Base-by-base conservation (phyloP, 2,113 vertebrate species). In the Nestor notabilis region DNA sequence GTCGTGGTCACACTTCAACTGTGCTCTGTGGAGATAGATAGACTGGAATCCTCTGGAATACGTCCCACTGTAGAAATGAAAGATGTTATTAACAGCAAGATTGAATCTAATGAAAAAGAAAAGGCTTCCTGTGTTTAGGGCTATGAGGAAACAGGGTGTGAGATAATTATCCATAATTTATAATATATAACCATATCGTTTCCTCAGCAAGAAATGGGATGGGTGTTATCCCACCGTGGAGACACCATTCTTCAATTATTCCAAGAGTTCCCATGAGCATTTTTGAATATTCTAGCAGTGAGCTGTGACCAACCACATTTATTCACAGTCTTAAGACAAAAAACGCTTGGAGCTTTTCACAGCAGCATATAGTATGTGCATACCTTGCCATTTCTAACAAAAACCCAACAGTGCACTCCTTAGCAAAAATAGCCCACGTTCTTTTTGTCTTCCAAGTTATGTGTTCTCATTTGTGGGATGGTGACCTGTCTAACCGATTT, bases 111-210 rank as follows among this genome's bases (percentile, higher is more conserved):
- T 64, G 80, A 77, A 82, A 53, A 91, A 96, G 76, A 92, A 91
- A 95, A 91, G 68, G 6, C 68, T 96, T 96, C 87, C 87, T 96
- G 47, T 94, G 81, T 96, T 94, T 91, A 82, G 43, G n/a, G 37
- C 55, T 76, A 37, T 33, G 37, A 85, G 71, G 88, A 92, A 95
- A 86, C 66, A 81, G 89, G 84, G 95, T 95, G 37, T 88, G 87
- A 96, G 77, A 87, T 95, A 94, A 93, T 95, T 94, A 87, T n/a
- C 53, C 37, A 68, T 89, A 83, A 91, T 82, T 96, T 66, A 70
- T 94, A 76, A 53, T 94, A 90, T 87, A 83, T 89, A 72, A 83
- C 50, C 17, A 20, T 95, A 83, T 89, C 86, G 47, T 94, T 94
- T 97, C 83, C 76, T 84, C 0, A 0, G 37, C 80, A 91, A 93